Evolutionary conservation across 1,140 invertebrate species (phyloP).

Genomic region (Marisa cornuarietis): DNA sequence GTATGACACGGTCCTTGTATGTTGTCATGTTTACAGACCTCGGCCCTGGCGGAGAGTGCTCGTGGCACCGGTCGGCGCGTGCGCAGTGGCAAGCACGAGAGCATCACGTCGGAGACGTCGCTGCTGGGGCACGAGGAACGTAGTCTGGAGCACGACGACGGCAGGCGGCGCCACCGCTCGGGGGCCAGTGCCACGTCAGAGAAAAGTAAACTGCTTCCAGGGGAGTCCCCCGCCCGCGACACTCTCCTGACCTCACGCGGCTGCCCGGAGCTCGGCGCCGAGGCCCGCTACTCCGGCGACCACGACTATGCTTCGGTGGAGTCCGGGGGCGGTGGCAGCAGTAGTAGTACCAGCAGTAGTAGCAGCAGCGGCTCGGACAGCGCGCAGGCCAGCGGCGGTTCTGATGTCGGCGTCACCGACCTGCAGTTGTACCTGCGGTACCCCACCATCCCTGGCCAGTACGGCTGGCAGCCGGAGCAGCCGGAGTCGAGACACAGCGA

Average conservation of each 20-base stretch:
- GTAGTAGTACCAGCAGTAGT: neutral
- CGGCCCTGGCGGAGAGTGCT: too few relatives aligned
- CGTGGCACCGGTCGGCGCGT: too few relatives aligned
- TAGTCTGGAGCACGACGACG: neutral
- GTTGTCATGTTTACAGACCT: too few relatives aligned
- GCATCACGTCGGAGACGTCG: slow-evolving; percentile 21
- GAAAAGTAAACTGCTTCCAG: neutral
- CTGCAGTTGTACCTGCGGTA: too few relatives aligned
- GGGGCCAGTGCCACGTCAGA: neutral
- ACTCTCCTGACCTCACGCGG: neutral
- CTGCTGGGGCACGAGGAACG: slow-evolving; percentile 18
- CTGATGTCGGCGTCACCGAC: neutral
- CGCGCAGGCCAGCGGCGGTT: neutral
- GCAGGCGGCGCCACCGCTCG: slow-evolving; percentile 2
- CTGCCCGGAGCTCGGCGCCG: neutral
- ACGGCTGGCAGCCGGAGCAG: too few relatives aligned
- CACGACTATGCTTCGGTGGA: neutral
- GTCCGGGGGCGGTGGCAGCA: neutral
- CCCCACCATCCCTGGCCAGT: too few relatives aligned
- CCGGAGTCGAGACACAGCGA: too few relatives aligned
- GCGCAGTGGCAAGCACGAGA: slow-evolving; percentile 18
- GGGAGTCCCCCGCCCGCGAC: neutral
- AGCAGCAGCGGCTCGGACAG: neutral
- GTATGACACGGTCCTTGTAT: too few relatives aligned
- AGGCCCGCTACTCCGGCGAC: neutral